These are phyloP conservation scores for Drosophila ezoana DNA, from an alignment of 2,888 invertebrate genomes.

Conservation along the genomic window DNA sequence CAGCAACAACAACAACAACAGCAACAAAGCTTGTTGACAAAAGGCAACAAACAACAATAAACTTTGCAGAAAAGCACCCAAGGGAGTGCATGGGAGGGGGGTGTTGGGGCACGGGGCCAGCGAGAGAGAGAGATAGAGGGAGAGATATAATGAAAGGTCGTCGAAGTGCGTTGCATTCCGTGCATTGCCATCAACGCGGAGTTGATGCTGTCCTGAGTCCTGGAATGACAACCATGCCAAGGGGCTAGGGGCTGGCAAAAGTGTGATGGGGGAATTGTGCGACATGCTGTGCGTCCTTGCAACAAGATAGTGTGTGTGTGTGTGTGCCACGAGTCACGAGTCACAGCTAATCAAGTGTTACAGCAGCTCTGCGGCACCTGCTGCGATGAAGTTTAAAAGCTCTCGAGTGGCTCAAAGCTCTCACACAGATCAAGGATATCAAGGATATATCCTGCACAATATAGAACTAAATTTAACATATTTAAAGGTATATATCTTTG, in stretches of 20 bases:
- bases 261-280: neutral
- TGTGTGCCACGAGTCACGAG: conserved; percentile 6
- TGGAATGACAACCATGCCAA: conserved; percentile 3
- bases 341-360: conserved; percentile 67
- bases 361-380: conserved; percentile 31
- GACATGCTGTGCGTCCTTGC: conserved; percentile 1
- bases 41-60: conserved; percentile 66
- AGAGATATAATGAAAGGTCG: conserved; percentile 80
- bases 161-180: conserved; percentile 70
- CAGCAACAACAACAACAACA: conserved; percentile 30
- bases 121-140: rapidly evolving
- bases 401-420: conserved; percentile 13
- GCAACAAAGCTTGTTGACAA: conserved; percentile 57
- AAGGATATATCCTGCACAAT: too few relatives aligned
- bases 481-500: too few relatives aligned
- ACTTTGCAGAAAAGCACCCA: conserved; percentile 51
- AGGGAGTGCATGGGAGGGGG: conserved; percentile 18
- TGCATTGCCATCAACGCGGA: conserved; percentile 46
- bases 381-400: conserved; percentile 26
- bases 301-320: conserved; percentile 6
- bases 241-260: neutral
- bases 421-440: neutral
- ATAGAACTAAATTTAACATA: neutral
- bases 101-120: neutral
- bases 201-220: conserved; percentile 41